phyloP scores from a whole-genome alignment of 2,113 vertebrate genomes.

The Astur gentilis region DNA sequence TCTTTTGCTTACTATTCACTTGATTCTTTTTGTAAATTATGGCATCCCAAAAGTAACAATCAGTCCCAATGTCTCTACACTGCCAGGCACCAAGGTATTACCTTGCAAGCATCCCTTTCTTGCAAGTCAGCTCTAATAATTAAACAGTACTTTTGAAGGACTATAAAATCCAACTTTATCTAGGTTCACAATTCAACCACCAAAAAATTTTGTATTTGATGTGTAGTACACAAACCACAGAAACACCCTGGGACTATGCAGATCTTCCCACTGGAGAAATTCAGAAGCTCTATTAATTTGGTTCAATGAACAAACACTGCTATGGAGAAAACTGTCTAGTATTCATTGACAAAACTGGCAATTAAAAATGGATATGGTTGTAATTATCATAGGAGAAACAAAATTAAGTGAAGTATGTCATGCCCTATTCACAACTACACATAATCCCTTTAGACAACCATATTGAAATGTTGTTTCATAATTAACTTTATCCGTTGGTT shows the following conservation, averaged over 20 bases:
- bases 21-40: background rate
- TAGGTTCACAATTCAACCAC: background rate
- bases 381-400: conserved; percentile 17
- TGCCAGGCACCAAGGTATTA: background rate
- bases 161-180: background rate
- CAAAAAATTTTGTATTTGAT: background rate
- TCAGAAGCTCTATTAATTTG: background rate
- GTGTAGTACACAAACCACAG: background rate
- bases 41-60: background rate
- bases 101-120: background rate
- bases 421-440: background rate
- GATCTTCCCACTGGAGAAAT: conserved; percentile 5
- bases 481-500: background rate
- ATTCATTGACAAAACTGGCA: conserved; percentile 5
- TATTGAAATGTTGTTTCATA: background rate
- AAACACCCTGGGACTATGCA: background rate
- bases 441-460: background rate
- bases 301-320: background rate
- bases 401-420: background rate
- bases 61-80: background rate
- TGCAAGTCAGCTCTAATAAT: background rate
- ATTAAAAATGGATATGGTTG: conserved; percentile 22
- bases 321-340: background rate
- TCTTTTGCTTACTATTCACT: background rate
- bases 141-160: background rate